Percentiles rank a stretch among this genome's conserved stretches.
Evolutionary conservation across 1,140 invertebrate genomes (phyloP).

Genomic region (Brachionus manjavacas): DNA sequence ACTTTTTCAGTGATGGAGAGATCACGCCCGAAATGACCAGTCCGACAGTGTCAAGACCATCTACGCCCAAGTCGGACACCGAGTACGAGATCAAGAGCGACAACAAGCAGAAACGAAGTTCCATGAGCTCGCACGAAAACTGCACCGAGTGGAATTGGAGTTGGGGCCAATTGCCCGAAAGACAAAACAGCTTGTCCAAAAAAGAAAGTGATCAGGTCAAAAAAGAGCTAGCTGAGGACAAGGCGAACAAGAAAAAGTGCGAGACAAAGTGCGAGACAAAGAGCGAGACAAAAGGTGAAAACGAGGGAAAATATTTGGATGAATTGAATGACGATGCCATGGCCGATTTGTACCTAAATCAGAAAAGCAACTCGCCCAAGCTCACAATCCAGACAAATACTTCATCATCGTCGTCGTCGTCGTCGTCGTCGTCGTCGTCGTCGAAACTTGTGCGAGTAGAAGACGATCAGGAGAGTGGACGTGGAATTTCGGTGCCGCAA

Average conservation of each 20-base stretch:
- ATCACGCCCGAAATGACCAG: constrained; percentile 51
- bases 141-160: constrained; percentile 71
- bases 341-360: constrained; percentile 78
- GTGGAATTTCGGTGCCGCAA: constrained; percentile 84
- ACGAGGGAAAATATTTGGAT: constrained; percentile 78
- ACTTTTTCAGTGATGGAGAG: constrained; percentile 37
- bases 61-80: constrained; percentile 83
- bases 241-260: too few species aligned
- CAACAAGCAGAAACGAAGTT: constrained; percentile 55
- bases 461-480: constrained; percentile 88
- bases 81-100: constrained; percentile 69
- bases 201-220: neutral
- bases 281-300: constrained; percentile 51
- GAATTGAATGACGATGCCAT: constrained; percentile 81
- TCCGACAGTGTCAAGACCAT: constrained; percentile 66
- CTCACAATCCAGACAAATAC: neutral
- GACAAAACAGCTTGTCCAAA: constrained; percentile 48
- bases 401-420: neutral
- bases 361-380: constrained; percentile 47
- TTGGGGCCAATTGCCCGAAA: constrained; percentile 85
- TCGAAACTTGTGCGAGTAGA: constrained; percentile 59
- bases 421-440: too few species aligned
- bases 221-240: neutral
- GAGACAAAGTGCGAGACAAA: too few species aligned
- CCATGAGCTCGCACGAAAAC: constrained; percentile 54